Conservation (phyloP, 2,797 vertebrate species). For the Florisuga fusca region DNA sequence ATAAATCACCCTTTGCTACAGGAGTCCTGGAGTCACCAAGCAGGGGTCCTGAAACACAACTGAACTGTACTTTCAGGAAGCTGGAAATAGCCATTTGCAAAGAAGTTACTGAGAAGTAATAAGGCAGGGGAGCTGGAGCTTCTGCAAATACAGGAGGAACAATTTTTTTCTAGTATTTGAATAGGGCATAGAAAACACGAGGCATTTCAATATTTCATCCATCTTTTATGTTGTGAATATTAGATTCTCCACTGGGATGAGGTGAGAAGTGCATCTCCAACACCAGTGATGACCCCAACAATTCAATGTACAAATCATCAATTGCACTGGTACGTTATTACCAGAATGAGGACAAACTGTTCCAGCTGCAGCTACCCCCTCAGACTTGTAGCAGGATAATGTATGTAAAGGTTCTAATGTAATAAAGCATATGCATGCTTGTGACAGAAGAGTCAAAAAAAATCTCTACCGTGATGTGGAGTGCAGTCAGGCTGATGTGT, state of each 20-base stretch:
- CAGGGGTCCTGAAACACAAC: not conserved
- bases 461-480: not conserved
- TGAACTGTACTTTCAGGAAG: not conserved
- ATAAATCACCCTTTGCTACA: not conserved
- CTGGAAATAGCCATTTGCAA: not conserved
- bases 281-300: not conserved
- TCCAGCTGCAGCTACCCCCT: not conserved
- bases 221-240: not conserved
- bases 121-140: not conserved
- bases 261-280: not conserved
- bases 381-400: not conserved
- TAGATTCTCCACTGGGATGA: not conserved
- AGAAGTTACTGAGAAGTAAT: not conserved
- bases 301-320: not conserved
- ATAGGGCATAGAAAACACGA: not conserved
- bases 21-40: not conserved
- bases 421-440: not conserved
- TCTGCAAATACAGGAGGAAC: not conserved
- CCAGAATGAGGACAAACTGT: not conserved
- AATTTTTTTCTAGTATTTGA: not conserved
- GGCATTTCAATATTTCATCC: not conserved
- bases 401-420: too few species aligned
- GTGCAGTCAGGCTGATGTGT: not conserved
- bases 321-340: accelerated
- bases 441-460: not conserved